Evolutionary conservation across 2,888 invertebrate genomes (phyloP).

Genomic region (Flexamia atlantica): DNA sequence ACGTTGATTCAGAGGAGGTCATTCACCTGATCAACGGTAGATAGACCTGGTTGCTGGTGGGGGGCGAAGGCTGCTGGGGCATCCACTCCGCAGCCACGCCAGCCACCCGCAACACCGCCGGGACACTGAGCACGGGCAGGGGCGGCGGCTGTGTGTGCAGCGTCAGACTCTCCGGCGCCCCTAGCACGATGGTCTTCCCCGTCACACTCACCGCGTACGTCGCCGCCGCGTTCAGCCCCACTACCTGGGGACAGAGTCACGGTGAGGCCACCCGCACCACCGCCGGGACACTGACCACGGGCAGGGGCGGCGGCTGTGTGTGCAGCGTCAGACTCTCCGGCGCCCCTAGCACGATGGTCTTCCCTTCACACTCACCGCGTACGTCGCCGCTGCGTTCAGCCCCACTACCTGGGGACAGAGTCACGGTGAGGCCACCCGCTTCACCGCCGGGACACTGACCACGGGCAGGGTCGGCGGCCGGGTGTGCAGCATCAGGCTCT

Average conservation of each 20-base stretch:
- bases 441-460: too few relatives aligned
- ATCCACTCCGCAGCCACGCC: neutral
- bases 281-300: too few relatives aligned
- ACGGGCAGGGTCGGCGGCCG: too few relatives aligned
- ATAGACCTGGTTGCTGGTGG: neutral
- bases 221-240: conserved; percentile 46
- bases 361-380: too few relatives aligned
- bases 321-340: too few relatives aligned
- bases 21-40: conserved; percentile 38
- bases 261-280: too few relatives aligned
- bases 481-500: too few relatives aligned
- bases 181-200: conserved; percentile 52
- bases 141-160: conserved; percentile 44
- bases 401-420: too few relatives aligned
- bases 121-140: conserved; percentile 13
- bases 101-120: neutral
- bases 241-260: conserved; percentile 41
- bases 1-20: neutral
- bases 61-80: neutral
- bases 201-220: conserved; percentile 55
- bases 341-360: too few relatives aligned
- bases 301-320: too few relatives aligned
- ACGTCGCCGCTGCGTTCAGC: too few relatives aligned
- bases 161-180: conserved; percentile 39
- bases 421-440: too few relatives aligned